Base-by-base conservation (phyloP, 1,140 invertebrate species). In the Drosophila busckii region DNA sequence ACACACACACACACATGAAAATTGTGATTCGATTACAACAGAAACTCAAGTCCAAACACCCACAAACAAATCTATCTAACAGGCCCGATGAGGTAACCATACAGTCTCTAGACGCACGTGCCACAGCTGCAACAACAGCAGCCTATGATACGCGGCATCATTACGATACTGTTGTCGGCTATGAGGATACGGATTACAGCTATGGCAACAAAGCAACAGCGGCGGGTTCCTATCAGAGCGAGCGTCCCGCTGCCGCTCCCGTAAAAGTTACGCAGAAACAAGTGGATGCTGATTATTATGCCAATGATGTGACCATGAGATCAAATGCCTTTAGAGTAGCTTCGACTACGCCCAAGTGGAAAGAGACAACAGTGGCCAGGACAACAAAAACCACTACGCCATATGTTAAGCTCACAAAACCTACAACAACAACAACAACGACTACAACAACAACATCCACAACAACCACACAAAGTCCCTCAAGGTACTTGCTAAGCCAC, bases 1-100 rank as follows among this genome's bases (percentile, higher is more conserved):
- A 42, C 49, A 49, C 20, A 46, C 22, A 29, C 8, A 23, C 37
- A 38, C 31, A 42, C 25, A 20, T n/a, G n/a, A n/a, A n/a, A n/a
- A n/a, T n/a, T n/a, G n/a, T n/a, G n/a, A n/a, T n/a, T n/a, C n/a
- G n/a, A 28, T 9, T 35, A n/a, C 32, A 41, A 48, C 28, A 46
- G 42, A 34, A 42, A 44, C 26, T 31, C 34, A 50, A n/a, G 44
- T 56, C 44, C 53, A 63, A 32, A 34, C 32, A 52, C 56, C 40
- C 34, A 56, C 46, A 54, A 70, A 70, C 48, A 66, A 70, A 63
- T 78, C 45, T 66, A 53, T 64, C 44, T 53, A 67, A 25, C 54
- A 83, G 76, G 40, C 38, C 45, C 10, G 63, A 83, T 23, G 66
- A 68, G 38, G 62, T 84, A 15, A 70, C 62, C 10, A 71, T 83